phyloP scores from a whole-genome alignment of 2,113 vertebrate genomes.

The Microtus ochrogaster region DNA sequence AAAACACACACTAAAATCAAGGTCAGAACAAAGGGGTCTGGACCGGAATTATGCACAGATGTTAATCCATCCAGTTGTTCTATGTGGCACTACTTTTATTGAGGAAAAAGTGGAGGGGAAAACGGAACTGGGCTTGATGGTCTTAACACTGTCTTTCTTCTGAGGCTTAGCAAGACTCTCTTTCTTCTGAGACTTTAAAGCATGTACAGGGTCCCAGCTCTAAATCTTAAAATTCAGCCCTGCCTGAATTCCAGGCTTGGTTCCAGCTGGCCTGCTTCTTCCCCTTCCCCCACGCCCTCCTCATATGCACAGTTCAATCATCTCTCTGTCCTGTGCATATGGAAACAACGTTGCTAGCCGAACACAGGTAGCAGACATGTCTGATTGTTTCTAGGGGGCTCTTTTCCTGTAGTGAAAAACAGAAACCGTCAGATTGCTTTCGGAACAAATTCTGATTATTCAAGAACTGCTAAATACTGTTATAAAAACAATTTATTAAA shows the following conservation, averaged over 20 bases:
- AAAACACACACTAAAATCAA: not conserved
- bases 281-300: accelerated
- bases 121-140: not conserved
- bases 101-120: not conserved
- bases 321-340: not conserved
- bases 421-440: not conserved
- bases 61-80: not conserved
- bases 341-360: not conserved
- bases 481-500: not conserved
- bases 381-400: not conserved
- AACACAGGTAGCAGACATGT: not conserved
- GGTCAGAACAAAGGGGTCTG: not conserved
- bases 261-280: not conserved
- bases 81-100: not conserved
- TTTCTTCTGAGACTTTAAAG: not conserved
- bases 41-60: not conserved
- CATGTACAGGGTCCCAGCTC: not conserved
- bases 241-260: not conserved
- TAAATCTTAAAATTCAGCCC: not conserved
- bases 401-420: conserved; percentile 27
- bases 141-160: not conserved
- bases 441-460: not conserved
- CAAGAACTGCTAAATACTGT: not conserved
- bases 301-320: not conserved
- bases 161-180: not conserved